Percentiles rank a stretch among this genome's conserved stretches.
These are phyloP conservation scores for Neotoxoptera formosana DNA, from an alignment of 1,140 invertebrate genomes.

Conservation along the genomic window DNA sequence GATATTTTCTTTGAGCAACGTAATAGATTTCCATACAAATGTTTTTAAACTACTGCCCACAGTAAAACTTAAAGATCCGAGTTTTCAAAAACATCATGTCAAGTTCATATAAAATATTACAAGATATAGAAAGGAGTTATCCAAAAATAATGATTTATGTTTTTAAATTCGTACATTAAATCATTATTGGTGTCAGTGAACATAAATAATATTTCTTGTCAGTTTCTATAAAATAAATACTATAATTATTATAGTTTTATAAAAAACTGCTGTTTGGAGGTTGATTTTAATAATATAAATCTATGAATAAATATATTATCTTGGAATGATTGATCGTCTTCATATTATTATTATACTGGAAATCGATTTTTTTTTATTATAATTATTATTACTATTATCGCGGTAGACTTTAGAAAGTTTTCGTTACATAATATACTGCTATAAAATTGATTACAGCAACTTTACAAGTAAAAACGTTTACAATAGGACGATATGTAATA, in stretches of 20 bases:
- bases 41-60: not conserved
- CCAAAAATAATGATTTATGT: not conserved
- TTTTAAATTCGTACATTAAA: not conserved
- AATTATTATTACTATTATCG: not conserved
- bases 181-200: not conserved
- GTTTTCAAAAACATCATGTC: not conserved
- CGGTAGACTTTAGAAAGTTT: not conserved
- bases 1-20: not conserved
- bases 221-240: not conserved
- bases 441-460: not conserved
- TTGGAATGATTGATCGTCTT: not conserved
- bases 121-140: not conserved
- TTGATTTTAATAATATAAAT: not conserved
- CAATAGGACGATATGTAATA: not conserved
- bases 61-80: not conserved
- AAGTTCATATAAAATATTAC: not conserved
- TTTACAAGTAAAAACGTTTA: slow-evolving; percentile 20
- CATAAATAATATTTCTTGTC: not conserved
- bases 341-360: not conserved
- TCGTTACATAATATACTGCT: not conserved
- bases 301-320: not conserved
- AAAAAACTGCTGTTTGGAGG: not conserved
- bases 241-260: no score
- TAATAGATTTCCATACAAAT: not conserved
- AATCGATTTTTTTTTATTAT: not conserved